Evolutionary conservation across 2,113 vertebrate genomes (phyloP), one percentile per base, ranked within the genome.

Genomic region (Menura novaehollandiae): DNA sequence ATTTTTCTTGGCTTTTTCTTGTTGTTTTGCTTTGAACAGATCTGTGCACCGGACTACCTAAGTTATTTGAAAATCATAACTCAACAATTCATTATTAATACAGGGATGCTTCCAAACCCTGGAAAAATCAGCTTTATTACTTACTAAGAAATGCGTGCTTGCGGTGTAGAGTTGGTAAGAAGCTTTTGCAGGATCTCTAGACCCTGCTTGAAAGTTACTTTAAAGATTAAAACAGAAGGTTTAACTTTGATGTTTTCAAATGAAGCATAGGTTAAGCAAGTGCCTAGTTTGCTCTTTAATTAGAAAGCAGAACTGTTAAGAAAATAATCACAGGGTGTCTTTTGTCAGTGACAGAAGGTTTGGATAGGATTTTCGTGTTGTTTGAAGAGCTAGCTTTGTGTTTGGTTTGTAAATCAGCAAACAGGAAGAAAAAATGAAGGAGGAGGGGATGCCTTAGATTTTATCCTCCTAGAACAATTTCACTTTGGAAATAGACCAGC

Each of bases 211-310:
- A n/a, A 75, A 81, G 69, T 82, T 24, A 28, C n/a, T 87, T 82
- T 75, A 60, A 91, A 64, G 30, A 55, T 68, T 41, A 76, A 85
- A 91, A 11, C 55, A 59, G 81, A 64, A 78, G 15, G 28, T 59
- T 91, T 82, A 73, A 73, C 37, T 92, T 85, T 66, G 44, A 82
- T 78, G 46, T 92, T 95, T 74, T 86, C 55, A 82, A 93, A 76
- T 88, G 63, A 95, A 93, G 46, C 55, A 32, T 59, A 52, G 73
- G 77, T 91, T 95, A 87, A 94, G 66, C 39, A 30, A 43, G 28
- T 43, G 51, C 53, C 60, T 83, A 62, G 51, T 93, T 95, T 94
- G 58, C 55, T 93, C 74, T 97, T 97, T 97, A 97, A 97, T 98
- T 95, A 95, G 95, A 91, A 96, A 97, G 91, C 58, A 53, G 85